Evolutionary conservation across 1,140 invertebrate genomes (phyloP).

Genomic region (Littorina saxatilis): DNA sequence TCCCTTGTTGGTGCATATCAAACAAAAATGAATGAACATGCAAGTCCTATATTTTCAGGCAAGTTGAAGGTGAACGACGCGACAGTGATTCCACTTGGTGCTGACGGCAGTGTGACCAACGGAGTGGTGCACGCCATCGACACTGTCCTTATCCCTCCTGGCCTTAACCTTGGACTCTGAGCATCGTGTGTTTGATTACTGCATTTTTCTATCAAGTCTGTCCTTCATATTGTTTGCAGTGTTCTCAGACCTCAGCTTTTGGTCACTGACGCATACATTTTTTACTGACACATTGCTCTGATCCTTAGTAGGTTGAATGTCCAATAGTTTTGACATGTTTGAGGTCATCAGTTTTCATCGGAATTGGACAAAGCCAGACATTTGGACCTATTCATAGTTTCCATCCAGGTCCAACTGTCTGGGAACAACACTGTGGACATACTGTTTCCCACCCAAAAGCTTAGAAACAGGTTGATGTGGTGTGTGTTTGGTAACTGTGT

Average conservation of each 20-base stretch:
- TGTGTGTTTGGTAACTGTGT: no score
- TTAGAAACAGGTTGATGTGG: no score
- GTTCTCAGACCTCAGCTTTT: no score
- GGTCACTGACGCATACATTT: no score
- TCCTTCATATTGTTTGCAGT: neutral
- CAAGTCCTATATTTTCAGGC: neutral
- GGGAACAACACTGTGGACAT: no score
- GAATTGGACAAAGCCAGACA: neutral
- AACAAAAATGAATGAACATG: no score
- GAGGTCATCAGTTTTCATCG: no score
- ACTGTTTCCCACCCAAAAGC: no score
- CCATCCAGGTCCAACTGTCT: no score
- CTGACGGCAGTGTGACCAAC: constrained; percentile 70
- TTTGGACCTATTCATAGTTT: neutral
- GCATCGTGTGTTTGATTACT: neutral
- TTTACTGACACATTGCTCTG: neutral
- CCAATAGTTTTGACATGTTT: no score
- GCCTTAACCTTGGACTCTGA: neutral
- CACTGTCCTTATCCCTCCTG: constrained; percentile 72
- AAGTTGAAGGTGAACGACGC: neutral
- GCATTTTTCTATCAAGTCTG: neutral
- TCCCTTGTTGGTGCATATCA: no score
- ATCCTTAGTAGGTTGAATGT: neutral
- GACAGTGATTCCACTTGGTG: neutral
- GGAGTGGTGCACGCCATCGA: constrained; percentile 76